A percentile compares a stretch with the other conserved stretches of the same genome.
Evolutionary conservation across 1,140 invertebrate genomes (phyloP).

Genomic region (Brachionus plicatilis): DNA sequence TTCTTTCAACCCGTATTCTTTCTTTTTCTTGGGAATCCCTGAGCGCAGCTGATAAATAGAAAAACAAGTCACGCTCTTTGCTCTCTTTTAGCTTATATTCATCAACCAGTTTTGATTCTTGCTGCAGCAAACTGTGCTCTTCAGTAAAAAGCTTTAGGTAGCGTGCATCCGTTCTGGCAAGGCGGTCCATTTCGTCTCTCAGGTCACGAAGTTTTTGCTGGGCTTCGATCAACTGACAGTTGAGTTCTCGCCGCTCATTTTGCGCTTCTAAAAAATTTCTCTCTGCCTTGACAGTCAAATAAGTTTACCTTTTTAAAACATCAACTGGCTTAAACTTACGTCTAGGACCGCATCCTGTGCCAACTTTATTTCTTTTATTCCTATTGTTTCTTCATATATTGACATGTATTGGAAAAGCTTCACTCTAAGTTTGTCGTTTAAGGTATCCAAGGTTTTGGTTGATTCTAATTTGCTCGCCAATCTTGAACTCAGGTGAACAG

Average conservation of each 20-base stretch:
- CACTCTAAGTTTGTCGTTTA: slow-evolving; percentile 2
- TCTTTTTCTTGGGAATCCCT: slow-evolving; percentile 70
- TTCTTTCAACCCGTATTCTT: slow-evolving; percentile 66
- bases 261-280: slow-evolving; percentile 62
- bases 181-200: slow-evolving; percentile 65
- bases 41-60: slow-evolving; percentile 63
- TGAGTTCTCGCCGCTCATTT: slow-evolving; percentile 61
- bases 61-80: slow-evolving; percentile 64
- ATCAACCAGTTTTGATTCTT: slow-evolving; percentile 50
- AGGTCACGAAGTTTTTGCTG: slow-evolving; percentile 64
- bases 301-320: neutral
- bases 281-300: slow-evolving; percentile 51
- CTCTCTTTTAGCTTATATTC: slow-evolving; percentile 54
- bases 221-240: slow-evolving; percentile 58
- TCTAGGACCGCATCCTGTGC: slow-evolving; percentile 56
- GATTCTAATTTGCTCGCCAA: neutral
- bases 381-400: slow-evolving; percentile 57
- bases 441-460: neutral
- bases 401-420: slow-evolving; percentile 43
- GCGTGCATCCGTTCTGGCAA: slow-evolving; percentile 64
- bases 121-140: slow-evolving; percentile 55
- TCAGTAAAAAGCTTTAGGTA: slow-evolving; percentile 62
- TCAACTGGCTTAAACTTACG: slow-evolving; percentile 44
- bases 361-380: slow-evolving; percentile 54
- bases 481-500: neutral